Conservation (phyloP, 2,888 invertebrate genomes). For the Ceratothoa steindachneri region DNA sequence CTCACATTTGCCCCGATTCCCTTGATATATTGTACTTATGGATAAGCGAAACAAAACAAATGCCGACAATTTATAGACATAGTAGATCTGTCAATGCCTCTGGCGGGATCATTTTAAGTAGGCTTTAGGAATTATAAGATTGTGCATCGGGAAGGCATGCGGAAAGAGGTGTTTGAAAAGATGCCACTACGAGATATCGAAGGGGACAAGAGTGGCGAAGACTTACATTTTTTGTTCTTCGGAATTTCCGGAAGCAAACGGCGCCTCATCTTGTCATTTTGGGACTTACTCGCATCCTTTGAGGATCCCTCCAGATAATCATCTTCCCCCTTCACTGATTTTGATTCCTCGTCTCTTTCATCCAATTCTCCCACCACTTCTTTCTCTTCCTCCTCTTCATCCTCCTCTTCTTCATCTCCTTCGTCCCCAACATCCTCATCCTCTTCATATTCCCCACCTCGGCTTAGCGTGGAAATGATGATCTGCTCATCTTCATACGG, state of each 20-base stretch:
- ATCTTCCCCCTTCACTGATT: slow-evolving; percentile 4
- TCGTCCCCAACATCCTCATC: slow-evolving; percentile 20
- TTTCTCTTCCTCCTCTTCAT: slow-evolving; percentile 22
- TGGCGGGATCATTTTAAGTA: too few relatives aligned
- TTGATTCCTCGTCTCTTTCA: slow-evolving; percentile 10
- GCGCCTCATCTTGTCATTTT: slow-evolving; percentile 60
- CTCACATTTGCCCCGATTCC: too few relatives aligned
- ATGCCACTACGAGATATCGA: background rate
- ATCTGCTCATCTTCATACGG: slow-evolving; percentile 14
- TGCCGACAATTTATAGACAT: too few relatives aligned
- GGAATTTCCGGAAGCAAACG: slow-evolving; percentile 85
- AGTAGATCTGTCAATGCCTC: too few relatives aligned
- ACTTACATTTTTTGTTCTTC: slow-evolving; percentile 59
- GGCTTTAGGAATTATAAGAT: too few relatives aligned
- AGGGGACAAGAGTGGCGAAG: background rate
- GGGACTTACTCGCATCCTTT: background rate
- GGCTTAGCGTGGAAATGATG: background rate
- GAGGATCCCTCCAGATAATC: background rate
- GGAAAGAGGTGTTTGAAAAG: background rate
- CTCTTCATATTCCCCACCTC: slow-evolving; percentile 26
- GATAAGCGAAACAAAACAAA: too few relatives aligned
- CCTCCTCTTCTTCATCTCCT: slow-evolving; percentile 9
- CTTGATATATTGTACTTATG: too few relatives aligned
- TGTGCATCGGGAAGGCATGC: too few relatives aligned
- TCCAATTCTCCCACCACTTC: slow-evolving; percentile 17